Evolutionary conservation across 2,113 vertebrate genomes (phyloP), one percentile per base, ranked within the genome.

Genomic region (Petroica traversi): DNA sequence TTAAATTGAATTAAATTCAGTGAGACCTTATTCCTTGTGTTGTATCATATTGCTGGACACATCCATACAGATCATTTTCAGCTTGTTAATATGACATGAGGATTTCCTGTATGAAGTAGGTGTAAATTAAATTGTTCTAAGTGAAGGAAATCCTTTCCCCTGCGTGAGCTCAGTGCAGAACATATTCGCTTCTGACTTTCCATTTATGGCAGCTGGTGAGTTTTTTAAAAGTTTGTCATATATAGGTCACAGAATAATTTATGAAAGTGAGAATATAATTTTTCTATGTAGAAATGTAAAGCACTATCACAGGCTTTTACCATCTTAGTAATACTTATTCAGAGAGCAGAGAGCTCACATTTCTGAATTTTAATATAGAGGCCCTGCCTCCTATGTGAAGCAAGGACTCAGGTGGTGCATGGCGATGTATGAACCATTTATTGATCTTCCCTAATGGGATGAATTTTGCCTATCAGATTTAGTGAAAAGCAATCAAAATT

Each of bases 221-320:
- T 63, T 46, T 83, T 75, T 87, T 74, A 57, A 25, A 64, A 69
- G n/a, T 62, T 94, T 83, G 34, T 85, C 67, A 74, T 90, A 91
- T 92, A 55, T 95, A 94, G 93, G 89, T 93, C 93, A 85, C 46
- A 63, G 92, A 96, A 89, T 95, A 94, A 91, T 90, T 93, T 95
- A 83, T 90, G 89, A 80, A 54, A 91, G 23, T 41, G 16, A 89
- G 74, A 88, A 58, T 88, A 41, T 76, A 31, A 90, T 92, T 94
- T 96, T 91, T 46, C 52, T 4, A 4, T 58, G 31, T 28, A 95
- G 52, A 91, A 90, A 93, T 51, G 22, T 73, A 92, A 93, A 91
- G 49, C 49, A 85, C 10, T 28, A 74, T 63, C 12, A 62, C 46
- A 66, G 45, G 25, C 22, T 57, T 83, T 75, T 83, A 69, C 80